Base-by-base conservation (phyloP, 2,113 vertebrate species). In the Austrofundulus limnaeus region DNA sequence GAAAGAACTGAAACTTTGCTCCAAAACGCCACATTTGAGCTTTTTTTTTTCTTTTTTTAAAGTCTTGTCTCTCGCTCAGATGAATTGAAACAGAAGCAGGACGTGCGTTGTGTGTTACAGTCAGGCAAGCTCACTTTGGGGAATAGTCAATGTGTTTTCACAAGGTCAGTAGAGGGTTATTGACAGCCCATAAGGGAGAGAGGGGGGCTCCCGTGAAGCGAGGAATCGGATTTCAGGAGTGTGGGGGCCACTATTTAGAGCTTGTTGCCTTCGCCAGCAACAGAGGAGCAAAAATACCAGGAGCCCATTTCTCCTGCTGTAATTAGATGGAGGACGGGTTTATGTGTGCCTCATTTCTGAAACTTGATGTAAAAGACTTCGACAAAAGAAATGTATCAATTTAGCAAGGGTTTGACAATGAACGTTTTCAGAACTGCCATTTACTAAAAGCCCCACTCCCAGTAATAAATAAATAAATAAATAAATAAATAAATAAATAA, bases 141-240 rank as follows among this genome's bases (percentile, higher is more conserved):
- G 80, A 81, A 81, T 70, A 64, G 81, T 78, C 71, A 10, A 20
- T 83, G 74, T 82, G 69, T 86, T 84, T 84, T 80, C 74, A 81
- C 89, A 89, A 90, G 87, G 86, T 89, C 86, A 89, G 86, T 64
- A n/a, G 77, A 84, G 66, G 75, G 79, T 78, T 85, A 80, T 74
- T 84, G 78, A 78, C 72, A 79, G 70, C 63, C 76, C 58, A 20
- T 41, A 11, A 62, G 65, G 66, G 64, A 66, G 37, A 52, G 15
- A 34, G 8, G 48, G 65, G 28, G 48, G 25, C 61, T 60, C 55
- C 42, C 9, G 11, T n/a, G 56, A 58, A 72, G 59, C 15, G 42
- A 6, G 47, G 61, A 62, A 75, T 87, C 25, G 43, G 61, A 78
- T 89, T 82, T 68, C 59, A 10, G 10, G 31, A 8, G 31, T 34